Percentiles rank a stretch among this genome's conserved stretches.
phyloP scores from a whole-genome alignment of 2,888 invertebrate genomes.

The Chalcis sispes region DNA sequence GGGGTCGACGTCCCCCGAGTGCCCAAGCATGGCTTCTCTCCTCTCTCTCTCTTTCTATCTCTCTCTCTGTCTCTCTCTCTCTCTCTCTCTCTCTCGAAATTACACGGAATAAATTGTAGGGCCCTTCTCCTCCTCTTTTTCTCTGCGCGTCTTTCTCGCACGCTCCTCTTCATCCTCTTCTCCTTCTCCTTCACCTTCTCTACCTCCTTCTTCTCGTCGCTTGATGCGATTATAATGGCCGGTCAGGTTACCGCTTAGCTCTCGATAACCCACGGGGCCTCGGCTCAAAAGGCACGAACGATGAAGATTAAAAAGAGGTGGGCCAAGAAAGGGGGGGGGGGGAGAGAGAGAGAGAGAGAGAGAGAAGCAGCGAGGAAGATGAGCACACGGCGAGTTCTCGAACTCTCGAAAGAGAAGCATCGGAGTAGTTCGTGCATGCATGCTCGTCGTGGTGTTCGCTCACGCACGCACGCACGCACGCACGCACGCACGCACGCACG shows the following conservation, averaged over 20 bases:
- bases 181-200: slow-evolving; percentile 54
- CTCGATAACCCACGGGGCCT: slow-evolving; percentile 62
- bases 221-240: slow-evolving; percentile 75
- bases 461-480: slow-evolving; percentile 11
- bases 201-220: slow-evolving; percentile 59
- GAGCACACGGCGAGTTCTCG: not conserved
- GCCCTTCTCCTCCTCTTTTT: slow-evolving; percentile 58
- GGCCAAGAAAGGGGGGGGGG: slow-evolving; percentile 26
- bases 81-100: slow-evolving; percentile 62
- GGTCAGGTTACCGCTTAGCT: slow-evolving; percentile 69
- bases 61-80: slow-evolving; percentile 45
- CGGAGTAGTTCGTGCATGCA: too few relatives aligned
- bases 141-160: slow-evolving; percentile 50
- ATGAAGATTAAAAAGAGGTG: slow-evolving; percentile 59
- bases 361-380: slow-evolving; percentile 2
- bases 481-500: slow-evolving; percentile 9
- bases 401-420: not conserved
- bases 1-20: slow-evolving; percentile 60
- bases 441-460: too few relatives aligned
- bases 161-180: slow-evolving; percentile 45
- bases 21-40: slow-evolving; percentile 13
- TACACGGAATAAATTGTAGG: slow-evolving; percentile 73
- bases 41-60: slow-evolving; percentile 49
- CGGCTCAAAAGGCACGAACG: slow-evolving; percentile 27
- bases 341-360: too few relatives aligned